Conservation (phyloP, 2,888 invertebrate species). For the Cataglyphis albicans region DNA sequence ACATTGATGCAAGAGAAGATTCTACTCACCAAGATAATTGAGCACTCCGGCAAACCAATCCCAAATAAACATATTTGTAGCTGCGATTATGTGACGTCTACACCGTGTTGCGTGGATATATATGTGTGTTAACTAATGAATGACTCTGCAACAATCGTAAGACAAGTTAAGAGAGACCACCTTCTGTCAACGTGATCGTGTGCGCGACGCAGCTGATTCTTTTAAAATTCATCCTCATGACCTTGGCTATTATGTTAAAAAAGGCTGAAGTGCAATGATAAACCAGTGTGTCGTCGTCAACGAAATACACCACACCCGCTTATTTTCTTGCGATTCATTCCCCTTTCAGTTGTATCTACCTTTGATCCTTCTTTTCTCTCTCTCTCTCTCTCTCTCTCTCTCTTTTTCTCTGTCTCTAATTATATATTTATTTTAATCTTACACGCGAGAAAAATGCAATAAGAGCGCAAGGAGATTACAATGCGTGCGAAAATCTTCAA, state of each 20-base stretch:
- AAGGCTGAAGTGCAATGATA: neutral
- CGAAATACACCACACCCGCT: neutral
- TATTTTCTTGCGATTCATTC: neutral
- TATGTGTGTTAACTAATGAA: conserved; percentile 73
- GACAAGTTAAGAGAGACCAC: conserved; percentile 61
- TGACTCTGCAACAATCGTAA: conserved; percentile 84
- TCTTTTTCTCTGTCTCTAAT: neutral
- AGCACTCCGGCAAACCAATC: conserved; percentile 98
- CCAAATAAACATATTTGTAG: conserved; percentile 94
- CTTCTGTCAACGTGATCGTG: conserved; percentile 45
- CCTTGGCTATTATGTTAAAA: neutral
- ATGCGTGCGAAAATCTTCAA: conserved; percentile 9
- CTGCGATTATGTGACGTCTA: conserved; percentile 59
- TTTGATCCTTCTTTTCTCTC: neutral
- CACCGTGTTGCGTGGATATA: conserved; percentile 10
- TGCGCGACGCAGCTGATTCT: conserved; percentile 19
- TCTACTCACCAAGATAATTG: conserved; percentile 94
- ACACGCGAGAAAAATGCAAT: conserved; percentile 27
- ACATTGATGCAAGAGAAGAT: conserved; percentile 12
- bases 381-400: neutral
- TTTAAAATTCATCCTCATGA: conserved; percentile 34
- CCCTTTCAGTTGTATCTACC: conserved; percentile 5
- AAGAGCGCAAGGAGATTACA: neutral
- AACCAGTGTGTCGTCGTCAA: neutral
- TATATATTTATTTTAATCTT: neutral